phyloP scores from a whole-genome alignment of 1,140 invertebrate genomes.

The Eulimnadia texana region DNA sequence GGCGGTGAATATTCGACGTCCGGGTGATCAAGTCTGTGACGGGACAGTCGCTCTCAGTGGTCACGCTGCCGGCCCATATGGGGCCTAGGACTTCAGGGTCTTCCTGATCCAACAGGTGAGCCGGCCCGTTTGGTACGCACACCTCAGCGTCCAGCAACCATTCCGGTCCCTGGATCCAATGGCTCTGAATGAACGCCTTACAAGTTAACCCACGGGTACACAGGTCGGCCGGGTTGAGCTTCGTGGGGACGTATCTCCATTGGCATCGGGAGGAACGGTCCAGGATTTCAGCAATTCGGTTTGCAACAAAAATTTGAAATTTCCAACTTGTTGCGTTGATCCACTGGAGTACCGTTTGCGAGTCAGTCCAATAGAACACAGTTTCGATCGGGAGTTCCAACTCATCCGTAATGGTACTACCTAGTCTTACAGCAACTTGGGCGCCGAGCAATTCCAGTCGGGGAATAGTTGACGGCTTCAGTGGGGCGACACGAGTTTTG shows the following conservation, averaged over 20 bases:
- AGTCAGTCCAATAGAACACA: slow-evolving; percentile 14
- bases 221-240: slow-evolving; percentile 9
- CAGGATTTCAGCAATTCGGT: slow-evolving; percentile 13
- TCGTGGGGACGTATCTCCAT: slow-evolving; percentile 10
- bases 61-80: neutral
- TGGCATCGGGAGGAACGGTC: neutral
- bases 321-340: neutral
- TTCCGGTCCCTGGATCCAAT: slow-evolving; percentile 17
- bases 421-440: slow-evolving; percentile 8
- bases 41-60: neutral
- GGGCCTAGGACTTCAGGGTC: neutral
- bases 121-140: slow-evolving; percentile 8
- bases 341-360: slow-evolving; percentile 14
- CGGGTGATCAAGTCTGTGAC: neutral
- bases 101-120: neutral
- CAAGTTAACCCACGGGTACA: neutral
- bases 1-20: neutral
- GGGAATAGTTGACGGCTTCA: slow-evolving; percentile 12
- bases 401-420: neutral
- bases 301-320: slow-evolving; percentile 1
- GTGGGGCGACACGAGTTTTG: slow-evolving; percentile 12
- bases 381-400: neutral
- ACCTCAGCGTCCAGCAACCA: neutral
- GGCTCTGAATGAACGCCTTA: neutral
- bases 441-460: slow-evolving; percentile 14